Conservation (phyloP, 2,888 invertebrate genomes). For the Sinodicranocentrus sp. region DNA sequence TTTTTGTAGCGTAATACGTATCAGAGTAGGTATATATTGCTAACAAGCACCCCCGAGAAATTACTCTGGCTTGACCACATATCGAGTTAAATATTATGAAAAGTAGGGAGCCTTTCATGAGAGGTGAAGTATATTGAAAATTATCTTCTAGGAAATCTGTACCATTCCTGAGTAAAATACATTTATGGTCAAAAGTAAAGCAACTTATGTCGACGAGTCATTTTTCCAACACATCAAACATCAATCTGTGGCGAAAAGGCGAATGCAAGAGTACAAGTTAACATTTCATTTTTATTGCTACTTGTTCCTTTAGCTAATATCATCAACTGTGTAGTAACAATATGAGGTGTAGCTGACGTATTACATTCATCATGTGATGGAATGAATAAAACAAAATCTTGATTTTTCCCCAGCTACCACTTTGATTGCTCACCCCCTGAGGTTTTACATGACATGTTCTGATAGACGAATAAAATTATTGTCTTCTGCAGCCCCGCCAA, state of each 20-base stretch:
- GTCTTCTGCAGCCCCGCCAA: conserved; percentile 21
- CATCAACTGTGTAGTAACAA: background rate
- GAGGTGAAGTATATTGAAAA: conserved; percentile 13
- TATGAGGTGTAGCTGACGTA: conserved; percentile 10
- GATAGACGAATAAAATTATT: conserved; percentile 40
- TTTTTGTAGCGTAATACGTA: background rate
- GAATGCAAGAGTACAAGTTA: background rate
- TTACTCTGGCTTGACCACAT: background rate
- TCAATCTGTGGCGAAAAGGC: background rate
- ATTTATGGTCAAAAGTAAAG: background rate
- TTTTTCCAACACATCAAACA: conserved; percentile 24
- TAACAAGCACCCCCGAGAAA: background rate
- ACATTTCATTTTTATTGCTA: conserved; percentile 26
- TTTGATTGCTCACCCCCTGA: conserved; percentile 48
- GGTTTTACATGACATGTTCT: conserved; percentile 57
- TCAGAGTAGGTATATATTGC: background rate
- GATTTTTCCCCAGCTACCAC: conserved; percentile 13
- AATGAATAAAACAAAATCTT: background rate
- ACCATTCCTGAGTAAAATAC: background rate
- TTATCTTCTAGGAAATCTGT: background rate
- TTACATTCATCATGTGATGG: conserved; percentile 3
- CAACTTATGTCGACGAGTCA: conserved; percentile 25
- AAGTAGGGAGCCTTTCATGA: too few species aligned
- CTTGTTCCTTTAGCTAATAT: conserved; percentile 13
- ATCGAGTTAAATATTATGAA: conserved; percentile 4